These are phyloP conservation scores for Idaea straminata DNA, from an alignment of 2,888 invertebrate genomes.

Conservation along the genomic window DNA sequence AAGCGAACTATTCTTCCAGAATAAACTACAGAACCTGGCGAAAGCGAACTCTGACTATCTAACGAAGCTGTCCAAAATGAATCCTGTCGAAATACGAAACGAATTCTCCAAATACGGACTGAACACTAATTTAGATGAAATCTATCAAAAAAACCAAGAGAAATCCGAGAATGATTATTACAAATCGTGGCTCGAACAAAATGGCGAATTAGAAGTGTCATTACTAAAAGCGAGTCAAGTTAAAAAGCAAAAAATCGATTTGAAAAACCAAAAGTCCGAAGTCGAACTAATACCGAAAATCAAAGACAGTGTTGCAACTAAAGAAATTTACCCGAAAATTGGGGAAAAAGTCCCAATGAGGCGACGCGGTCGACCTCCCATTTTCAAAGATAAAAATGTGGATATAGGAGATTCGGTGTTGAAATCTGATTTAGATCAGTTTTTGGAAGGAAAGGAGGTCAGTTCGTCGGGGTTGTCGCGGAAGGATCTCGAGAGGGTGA, in stretches of 20 bases:
- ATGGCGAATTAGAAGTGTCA: conserved; percentile 73
- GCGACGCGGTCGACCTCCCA: conserved; percentile 64
- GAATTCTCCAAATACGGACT: conserved; percentile 71
- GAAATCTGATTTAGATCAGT: conserved; percentile 74
- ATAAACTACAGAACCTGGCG: conserved; percentile 60
- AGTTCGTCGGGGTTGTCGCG: conserved; percentile 73
- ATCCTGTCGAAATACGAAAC: conserved; percentile 59
- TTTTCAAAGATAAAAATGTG: conserved; percentile 68
- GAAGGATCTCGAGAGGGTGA: conserved; percentile 71
- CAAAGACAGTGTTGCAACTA: conserved; percentile 46
- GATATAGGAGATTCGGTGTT: conserved; percentile 71
- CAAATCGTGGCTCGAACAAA: conserved; percentile 74
- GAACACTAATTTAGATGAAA: conserved; percentile 48
- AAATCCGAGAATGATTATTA: conserved; percentile 70
- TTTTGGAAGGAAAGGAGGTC: conserved; percentile 72
- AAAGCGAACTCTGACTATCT: conserved; percentile 66
- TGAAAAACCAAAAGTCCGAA: conserved; percentile 60
- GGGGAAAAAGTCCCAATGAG: conserved; percentile 57
- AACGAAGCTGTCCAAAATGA: conserved; percentile 64
- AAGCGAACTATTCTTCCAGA: conserved; percentile 69
- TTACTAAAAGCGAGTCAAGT: conserved; percentile 60
- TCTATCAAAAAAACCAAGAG: conserved; percentile 44
- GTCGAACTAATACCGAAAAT: conserved; percentile 67
- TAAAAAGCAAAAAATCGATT: conserved; percentile 50
- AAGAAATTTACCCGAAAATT: conserved; percentile 51